Percentiles rank a stretch among this genome's conserved stretches.
Evolutionary conservation across 2,888 invertebrate species (phyloP).

Genomic region (Agriotes lineatus): DNA sequence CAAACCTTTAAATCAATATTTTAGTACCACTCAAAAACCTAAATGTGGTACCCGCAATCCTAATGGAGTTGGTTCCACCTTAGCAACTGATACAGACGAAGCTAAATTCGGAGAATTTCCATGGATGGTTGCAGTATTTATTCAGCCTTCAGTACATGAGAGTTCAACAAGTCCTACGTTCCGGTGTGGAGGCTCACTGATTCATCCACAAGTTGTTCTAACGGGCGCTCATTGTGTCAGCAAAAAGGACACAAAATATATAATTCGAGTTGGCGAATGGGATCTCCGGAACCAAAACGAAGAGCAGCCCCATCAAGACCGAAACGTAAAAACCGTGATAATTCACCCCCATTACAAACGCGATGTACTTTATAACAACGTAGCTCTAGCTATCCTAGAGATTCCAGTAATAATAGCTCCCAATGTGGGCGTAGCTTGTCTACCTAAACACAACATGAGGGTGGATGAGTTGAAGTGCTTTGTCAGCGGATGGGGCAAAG

Average conservation of each 20-base stretch:
- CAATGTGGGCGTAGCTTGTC: constrained; percentile 29
- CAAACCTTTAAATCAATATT: too few species aligned
- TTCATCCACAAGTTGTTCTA: constrained; percentile 76
- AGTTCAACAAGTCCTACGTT: too few species aligned
- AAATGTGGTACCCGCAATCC: too few species aligned
- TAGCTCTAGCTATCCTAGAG: constrained; percentile 75
- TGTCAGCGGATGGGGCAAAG: constrained; percentile 30
- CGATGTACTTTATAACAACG: constrained; percentile 76
- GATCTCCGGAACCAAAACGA: not conserved
- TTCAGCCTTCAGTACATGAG: constrained; percentile 67
- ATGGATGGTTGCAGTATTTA: constrained; percentile 80
- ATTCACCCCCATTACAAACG: constrained; percentile 62
- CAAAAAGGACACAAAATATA: constrained; percentile 64
- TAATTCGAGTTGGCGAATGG: constrained; percentile 30
- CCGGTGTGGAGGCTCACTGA: constrained; percentile 80
- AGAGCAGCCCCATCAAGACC: constrained; percentile 2
- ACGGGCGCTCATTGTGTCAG: constrained; percentile 81
- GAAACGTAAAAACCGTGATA: constrained; percentile 9
- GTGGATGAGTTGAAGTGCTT: constrained; percentile 2
- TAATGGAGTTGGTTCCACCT: too few species aligned
- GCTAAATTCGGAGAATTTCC: constrained; percentile 81
- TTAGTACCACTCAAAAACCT: too few species aligned
- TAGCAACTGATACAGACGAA: too few species aligned
- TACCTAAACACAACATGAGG: too few species aligned
- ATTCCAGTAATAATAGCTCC: constrained; percentile 70